Conservation (phyloP, 2,888 invertebrate species). For the Drosophila heteroneura region DNA sequence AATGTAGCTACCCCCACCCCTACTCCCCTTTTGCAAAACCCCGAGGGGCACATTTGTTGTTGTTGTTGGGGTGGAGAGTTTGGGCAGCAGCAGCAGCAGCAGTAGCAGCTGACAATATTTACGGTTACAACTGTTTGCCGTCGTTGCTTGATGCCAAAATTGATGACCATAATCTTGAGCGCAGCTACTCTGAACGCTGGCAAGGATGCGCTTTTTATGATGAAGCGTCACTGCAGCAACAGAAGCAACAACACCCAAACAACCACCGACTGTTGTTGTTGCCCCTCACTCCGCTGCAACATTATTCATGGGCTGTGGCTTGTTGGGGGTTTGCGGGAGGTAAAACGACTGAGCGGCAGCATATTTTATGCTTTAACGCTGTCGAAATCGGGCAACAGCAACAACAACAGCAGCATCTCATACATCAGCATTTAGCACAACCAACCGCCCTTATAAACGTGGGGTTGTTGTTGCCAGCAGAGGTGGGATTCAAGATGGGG, state of each 20-base stretch:
- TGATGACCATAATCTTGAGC: slow-evolving; percentile 83
- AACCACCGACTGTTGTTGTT: slow-evolving; percentile 27
- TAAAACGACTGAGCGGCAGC: slow-evolving; percentile 64
- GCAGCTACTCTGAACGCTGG: slow-evolving; percentile 52
- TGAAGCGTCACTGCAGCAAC: slow-evolving; percentile 71
- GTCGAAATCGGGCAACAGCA: slow-evolving; percentile 75
- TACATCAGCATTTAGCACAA: slow-evolving; percentile 26
- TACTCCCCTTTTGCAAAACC: slow-evolving; percentile 46
- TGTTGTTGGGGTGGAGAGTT: slow-evolving; percentile 24
- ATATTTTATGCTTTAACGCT: slow-evolving; percentile 83
- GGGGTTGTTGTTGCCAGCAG: slow-evolving; percentile 38
- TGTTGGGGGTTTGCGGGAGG: slow-evolving; percentile 24
- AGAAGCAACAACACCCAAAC: slow-evolving; percentile 30
- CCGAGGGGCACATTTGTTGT: slow-evolving; percentile 76
- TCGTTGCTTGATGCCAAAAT: slow-evolving; percentile 81
- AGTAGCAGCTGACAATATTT: slow-evolving; percentile 72
- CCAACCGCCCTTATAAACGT: slow-evolving; percentile 46
- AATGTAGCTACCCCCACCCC: slow-evolving; percentile 26
- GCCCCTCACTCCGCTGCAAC: slow-evolving; percentile 54
- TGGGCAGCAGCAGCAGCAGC: slow-evolving; percentile 14
- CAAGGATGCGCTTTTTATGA: slow-evolving; percentile 80
- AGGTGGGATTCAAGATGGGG: background rate
- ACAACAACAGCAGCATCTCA: slow-evolving; percentile 30
- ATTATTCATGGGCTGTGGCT: slow-evolving; percentile 69
- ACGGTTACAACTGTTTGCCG: slow-evolving; percentile 76